Percentiles rank a stretch among this genome's conserved stretches.
Evolutionary conservation across 1,140 invertebrate species (phyloP).

Genomic region (Lerema accius): DNA sequence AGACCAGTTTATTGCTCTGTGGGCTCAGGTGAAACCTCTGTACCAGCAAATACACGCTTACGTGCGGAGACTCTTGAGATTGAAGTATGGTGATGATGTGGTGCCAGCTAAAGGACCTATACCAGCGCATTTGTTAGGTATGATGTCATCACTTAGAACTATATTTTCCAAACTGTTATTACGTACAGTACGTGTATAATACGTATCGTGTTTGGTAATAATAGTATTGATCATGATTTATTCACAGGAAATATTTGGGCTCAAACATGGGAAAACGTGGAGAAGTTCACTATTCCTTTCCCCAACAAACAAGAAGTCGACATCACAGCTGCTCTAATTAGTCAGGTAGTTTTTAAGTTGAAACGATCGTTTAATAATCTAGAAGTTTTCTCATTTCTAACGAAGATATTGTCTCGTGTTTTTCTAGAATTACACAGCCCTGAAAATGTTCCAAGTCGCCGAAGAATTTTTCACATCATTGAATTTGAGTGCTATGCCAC

Average conservation of each 20-base stretch:
- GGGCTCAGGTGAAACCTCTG: conserved; percentile 88
- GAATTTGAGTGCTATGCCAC: conserved; percentile 78
- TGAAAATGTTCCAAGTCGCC: conserved; percentile 80
- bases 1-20: conserved; percentile 79
- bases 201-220: too few relatives aligned
- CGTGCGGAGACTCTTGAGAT: conserved; percentile 88
- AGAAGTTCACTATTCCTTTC: conserved; percentile 87
- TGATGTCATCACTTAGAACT: conserved; percentile 1
- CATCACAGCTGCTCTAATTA: conserved; percentile 87
- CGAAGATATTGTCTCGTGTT: neutral
- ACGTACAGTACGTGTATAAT: too few relatives aligned
- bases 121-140: conserved; percentile 94
- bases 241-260: conserved; percentile 95
- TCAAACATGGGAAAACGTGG: conserved; percentile 92
- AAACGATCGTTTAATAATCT: too few relatives aligned
- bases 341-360: conserved; percentile 83
- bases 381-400: too few relatives aligned
- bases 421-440: conserved; percentile 77
- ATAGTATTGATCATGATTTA: too few relatives aligned
- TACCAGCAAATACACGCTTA: conserved; percentile 95
- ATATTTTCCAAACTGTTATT: too few relatives aligned
- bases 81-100: conserved; percentile 88
- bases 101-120: conserved; percentile 90
- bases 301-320: conserved; percentile 88
- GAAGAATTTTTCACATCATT: conserved; percentile 83